phyloP scores from a whole-genome alignment of 2,888 invertebrate genomes.

The Leptura quadrifasciata region DNA sequence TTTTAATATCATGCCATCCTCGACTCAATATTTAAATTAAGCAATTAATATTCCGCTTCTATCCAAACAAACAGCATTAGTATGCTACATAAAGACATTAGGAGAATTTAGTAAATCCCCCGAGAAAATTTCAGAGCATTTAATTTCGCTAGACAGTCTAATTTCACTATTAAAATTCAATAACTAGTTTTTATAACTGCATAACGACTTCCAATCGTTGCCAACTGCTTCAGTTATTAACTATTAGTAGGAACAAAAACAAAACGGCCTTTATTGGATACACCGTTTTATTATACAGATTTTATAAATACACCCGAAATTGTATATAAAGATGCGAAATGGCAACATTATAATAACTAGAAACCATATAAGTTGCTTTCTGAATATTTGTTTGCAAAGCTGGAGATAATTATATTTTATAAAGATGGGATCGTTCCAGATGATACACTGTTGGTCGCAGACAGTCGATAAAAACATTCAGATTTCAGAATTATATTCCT shows the following conservation, averaged over 20 bases:
- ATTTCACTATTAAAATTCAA: neutral
- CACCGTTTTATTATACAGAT: neutral
- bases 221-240: neutral
- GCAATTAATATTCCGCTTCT: neutral
- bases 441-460: too few relatives aligned
- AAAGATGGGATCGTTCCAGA: neutral
- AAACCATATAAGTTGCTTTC: neutral
- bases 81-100: neutral
- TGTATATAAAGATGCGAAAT: neutral
- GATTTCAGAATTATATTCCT: too few relatives aligned
- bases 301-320: neutral
- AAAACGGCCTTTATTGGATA: neutral
- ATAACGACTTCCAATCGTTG: neutral
- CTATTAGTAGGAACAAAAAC: neutral
- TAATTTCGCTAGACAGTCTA: neutral
- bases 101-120: neutral
- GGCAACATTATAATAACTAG: neutral
- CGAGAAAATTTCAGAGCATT: neutral
- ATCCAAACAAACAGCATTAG: neutral
- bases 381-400: neutral
- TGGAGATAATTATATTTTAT: neutral
- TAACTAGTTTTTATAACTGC: neutral
- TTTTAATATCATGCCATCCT: neutral
- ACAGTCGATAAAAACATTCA: too few relatives aligned
- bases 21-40: neutral